These are phyloP conservation scores for Zosterops borbonicus DNA, from an alignment of 2,113 vertebrate species.

Conservation along the genomic window DNA sequence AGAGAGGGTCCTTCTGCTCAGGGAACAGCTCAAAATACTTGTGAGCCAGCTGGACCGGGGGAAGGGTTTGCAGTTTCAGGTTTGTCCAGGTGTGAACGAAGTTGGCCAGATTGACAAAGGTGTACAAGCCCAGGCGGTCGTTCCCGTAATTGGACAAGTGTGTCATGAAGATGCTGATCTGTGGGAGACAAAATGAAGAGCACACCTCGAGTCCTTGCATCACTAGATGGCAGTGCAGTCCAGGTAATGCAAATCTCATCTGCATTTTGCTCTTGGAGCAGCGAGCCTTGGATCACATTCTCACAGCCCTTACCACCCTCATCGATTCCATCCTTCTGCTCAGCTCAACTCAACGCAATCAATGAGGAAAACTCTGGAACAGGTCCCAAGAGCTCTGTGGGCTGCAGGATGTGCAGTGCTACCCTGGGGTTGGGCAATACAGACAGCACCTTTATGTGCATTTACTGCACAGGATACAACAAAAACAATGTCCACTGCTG, in stretches of 20 bases:
- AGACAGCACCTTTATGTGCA: neutral
- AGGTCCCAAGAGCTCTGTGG: neutral
- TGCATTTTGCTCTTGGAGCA: neutral
- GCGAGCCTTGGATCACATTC: neutral
- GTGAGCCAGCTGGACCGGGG: slow-evolving; percentile 86
- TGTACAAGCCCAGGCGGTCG: slow-evolving; percentile 91
- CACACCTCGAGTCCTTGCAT: neutral
- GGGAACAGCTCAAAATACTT: slow-evolving; percentile 96
- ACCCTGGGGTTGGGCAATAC: neutral
- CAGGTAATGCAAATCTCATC: neutral
- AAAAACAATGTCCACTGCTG: neutral
- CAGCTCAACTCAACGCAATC: neutral
- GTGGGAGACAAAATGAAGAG: neutral
- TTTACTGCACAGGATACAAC: neutral
- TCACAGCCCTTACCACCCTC: neutral
- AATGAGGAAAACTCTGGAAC: neutral
- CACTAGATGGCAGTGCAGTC: slow-evolving; percentile 65
- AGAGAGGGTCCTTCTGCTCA: slow-evolving; percentile 91
- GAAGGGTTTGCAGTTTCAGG: slow-evolving; percentile 89
- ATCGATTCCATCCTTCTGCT: neutral
- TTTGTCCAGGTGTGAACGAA: slow-evolving; percentile 93
- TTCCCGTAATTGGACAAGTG: slow-evolving; percentile 95
- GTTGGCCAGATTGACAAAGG: slow-evolving; percentile 92
- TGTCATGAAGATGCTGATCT: slow-evolving; percentile 99
- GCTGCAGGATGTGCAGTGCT: neutral